These are phyloP conservation scores for Cylas formicarius DNA, from an alignment of 1,140 invertebrate species.

Conservation along the genomic window DNA sequence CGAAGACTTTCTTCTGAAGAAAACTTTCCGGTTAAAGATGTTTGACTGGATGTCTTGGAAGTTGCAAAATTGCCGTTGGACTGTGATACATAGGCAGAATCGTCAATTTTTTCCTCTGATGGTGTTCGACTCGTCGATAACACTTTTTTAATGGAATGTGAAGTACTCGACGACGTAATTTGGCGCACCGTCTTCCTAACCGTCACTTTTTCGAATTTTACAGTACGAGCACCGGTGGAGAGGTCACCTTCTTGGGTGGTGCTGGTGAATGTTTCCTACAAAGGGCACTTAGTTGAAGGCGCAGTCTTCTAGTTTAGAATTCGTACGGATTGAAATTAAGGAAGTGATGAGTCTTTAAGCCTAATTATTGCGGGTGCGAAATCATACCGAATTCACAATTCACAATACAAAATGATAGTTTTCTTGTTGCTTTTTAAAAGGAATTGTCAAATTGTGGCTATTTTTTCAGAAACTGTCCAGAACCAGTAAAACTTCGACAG, in stretches of 20 bases:
- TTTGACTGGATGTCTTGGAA: slow-evolving; percentile 44
- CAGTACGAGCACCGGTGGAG: slow-evolving; percentile 50
- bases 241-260: slow-evolving; percentile 57
- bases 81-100: slow-evolving; percentile 54
- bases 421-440: too few relatives aligned
- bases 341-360: too few relatives aligned
- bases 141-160: slow-evolving; percentile 18
- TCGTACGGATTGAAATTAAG: too few relatives aligned
- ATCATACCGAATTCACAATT: too few relatives aligned
- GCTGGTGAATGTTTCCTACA: slow-evolving; percentile 50
- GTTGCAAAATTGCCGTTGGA: slow-evolving; percentile 43
- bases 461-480: too few relatives aligned
- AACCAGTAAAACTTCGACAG: too few relatives aligned
- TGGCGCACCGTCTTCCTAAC: slow-evolving; percentile 51
- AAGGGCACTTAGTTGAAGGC: not conserved
- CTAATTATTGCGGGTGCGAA: too few relatives aligned
- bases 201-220: slow-evolving; percentile 61
- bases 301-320: too few relatives aligned
- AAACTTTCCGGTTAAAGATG: slow-evolving; percentile 43
- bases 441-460: too few relatives aligned
- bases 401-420: too few relatives aligned
- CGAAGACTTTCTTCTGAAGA: slow-evolving; percentile 53
- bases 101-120: slow-evolving; percentile 49
- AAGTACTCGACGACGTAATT: slow-evolving; percentile 29
- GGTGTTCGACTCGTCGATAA: slow-evolving; percentile 44